Conservation (phyloP, 1,140 invertebrate species). For the Drosophila fuyamai region DNA sequence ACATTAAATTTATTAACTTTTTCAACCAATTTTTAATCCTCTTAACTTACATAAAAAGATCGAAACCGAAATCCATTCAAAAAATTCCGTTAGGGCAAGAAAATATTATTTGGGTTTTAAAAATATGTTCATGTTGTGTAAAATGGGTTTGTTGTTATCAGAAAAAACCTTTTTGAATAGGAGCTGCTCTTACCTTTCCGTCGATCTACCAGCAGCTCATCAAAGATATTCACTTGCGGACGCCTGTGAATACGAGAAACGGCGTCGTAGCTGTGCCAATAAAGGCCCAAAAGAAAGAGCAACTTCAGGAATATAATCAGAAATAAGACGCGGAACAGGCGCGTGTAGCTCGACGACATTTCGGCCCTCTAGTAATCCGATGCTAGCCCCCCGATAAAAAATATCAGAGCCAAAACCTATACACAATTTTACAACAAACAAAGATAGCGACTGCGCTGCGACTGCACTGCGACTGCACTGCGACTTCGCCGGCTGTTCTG, state of each 20-base stretch:
- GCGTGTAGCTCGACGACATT: slow-evolving; percentile 47
- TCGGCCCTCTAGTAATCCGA: slow-evolving; percentile 15
- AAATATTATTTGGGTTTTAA: no score
- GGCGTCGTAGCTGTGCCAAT: slow-evolving; percentile 17
- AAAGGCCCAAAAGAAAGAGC: slow-evolving; percentile 40
- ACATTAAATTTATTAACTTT: no score
- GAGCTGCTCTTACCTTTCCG: slow-evolving; percentile 23
- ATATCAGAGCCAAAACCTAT: background rate
- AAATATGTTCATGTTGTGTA: no score
- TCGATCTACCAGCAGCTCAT: slow-evolving; percentile 54
- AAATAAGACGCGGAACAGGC: slow-evolving; percentile 48
- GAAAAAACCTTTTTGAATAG: no score
- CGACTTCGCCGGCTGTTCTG: background rate
- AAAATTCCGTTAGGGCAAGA: no score
- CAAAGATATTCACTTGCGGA: slow-evolving; percentile 23
- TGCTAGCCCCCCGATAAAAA: background rate
- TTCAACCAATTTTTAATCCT: no score
- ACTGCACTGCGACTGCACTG: background rate
- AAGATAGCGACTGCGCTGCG: no score
- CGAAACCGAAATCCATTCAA: no score
- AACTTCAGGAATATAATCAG: slow-evolving; percentile 54
- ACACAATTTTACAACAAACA: background rate
- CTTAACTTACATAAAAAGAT: no score
- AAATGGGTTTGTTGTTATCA: no score
- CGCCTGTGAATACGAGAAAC: background rate